Percentiles rank a stretch among this genome's conserved stretches.
These are phyloP conservation scores for Thelaira solivaga DNA, from an alignment of 2,888 invertebrate genomes.

Conservation along the genomic window DNA sequence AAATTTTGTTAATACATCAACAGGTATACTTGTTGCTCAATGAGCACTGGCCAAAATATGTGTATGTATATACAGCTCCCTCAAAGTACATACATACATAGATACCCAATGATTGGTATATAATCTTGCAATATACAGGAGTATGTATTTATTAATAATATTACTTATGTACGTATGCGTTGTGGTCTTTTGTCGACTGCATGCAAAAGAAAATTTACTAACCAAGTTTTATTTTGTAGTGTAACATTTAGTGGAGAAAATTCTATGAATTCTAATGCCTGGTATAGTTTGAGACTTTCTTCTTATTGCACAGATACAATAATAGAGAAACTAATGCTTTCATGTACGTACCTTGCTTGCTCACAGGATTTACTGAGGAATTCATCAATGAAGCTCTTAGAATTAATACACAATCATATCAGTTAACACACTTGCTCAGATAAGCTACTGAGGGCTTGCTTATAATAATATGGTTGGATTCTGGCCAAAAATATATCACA, in stretches of 20 bases:
- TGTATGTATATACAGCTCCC: no score
- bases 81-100: no score
- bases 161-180: no score
- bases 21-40: no score
- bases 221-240: slow-evolving; percentile 68
- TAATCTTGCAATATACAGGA: no score
- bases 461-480: slow-evolving; percentile 58
- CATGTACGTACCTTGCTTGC: slow-evolving; percentile 70
- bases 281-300: slow-evolving; percentile 70
- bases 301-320: slow-evolving; percentile 65
- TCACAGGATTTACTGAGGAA: slow-evolving; percentile 69
- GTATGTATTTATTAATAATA: no score
- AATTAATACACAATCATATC: slow-evolving; percentile 60
- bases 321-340: slow-evolving; percentile 66
- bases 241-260: slow-evolving; percentile 72
- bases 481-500: slow-evolving; percentile 68
- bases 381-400: slow-evolving; percentile 62
- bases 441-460: no score
- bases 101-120: no score
- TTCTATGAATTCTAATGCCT: slow-evolving; percentile 72
- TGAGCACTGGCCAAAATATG: no score
- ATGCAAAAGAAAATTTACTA: slow-evolving; percentile 54
- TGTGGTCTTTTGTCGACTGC: no score
- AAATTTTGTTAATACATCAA: no score
- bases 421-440: slow-evolving; percentile 67